phyloP scores from a whole-genome alignment of 2,113 vertebrate species.

The Gallinago media region DNA sequence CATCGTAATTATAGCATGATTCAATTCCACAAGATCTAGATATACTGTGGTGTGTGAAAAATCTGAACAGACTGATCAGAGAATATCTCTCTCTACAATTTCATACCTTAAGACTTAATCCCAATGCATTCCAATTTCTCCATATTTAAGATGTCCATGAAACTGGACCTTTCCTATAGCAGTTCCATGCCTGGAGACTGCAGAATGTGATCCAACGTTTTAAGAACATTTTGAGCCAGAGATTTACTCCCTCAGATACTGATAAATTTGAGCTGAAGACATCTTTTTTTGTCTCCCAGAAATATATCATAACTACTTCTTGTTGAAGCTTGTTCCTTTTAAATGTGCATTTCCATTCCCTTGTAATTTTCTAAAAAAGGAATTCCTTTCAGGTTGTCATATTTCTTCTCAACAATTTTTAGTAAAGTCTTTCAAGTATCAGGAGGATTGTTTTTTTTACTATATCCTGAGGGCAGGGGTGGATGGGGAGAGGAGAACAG shows the following conservation, averaged over 20 bases:
- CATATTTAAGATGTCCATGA: neutral
- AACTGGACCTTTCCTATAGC: neutral
- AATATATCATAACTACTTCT: neutral
- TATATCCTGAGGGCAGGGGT: neutral
- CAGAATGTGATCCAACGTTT: neutral
- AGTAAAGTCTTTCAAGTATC: neutral
- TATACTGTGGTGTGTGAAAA: neutral
- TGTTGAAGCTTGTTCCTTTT: slow-evolving; percentile 28
- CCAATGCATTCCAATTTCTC: neutral
- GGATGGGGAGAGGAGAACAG: too few species aligned
- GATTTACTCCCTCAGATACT: neutral
- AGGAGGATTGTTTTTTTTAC: neutral
- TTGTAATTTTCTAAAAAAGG: neutral
- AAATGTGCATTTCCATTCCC: neutral
- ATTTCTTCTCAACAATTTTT: neutral
- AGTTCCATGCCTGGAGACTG: neutral
- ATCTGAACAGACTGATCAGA: neutral
- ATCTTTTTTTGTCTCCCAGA: slow-evolving; percentile 7
- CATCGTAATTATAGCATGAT: neutral
- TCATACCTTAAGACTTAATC: neutral
- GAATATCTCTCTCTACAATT: neutral
- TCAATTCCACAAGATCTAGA: neutral
- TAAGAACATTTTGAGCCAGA: neutral
- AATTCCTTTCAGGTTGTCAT: slow-evolving; percentile 1
- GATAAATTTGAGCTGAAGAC: slow-evolving; percentile 5